Percentiles rank a stretch among this genome's conserved stretches.
Evolutionary conservation across 2,113 vertebrate species (phyloP).

Genomic region (Archilochus colubris): DNA sequence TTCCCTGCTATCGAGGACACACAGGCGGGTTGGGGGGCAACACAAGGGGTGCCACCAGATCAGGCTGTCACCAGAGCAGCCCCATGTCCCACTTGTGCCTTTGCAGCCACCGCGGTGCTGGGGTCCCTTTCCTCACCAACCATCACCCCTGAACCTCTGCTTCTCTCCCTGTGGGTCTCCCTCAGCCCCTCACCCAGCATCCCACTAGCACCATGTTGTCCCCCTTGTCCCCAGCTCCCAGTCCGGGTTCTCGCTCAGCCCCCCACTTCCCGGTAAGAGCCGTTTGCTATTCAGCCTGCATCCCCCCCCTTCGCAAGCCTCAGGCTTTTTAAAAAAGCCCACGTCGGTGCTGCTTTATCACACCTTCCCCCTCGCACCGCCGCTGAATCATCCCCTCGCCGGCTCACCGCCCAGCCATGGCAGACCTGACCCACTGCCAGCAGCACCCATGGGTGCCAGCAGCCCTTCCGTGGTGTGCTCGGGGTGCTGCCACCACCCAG

Average conservation of each 20-base stretch:
- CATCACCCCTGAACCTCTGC: accelerated
- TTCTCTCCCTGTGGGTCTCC: neutral
- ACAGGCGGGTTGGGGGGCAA: accelerated
- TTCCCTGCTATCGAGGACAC: accelerated
- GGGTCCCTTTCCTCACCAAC: neutral
- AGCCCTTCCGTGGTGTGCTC: accelerated
- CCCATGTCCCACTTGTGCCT: accelerated
- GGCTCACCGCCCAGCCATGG: accelerated
- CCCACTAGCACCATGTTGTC: accelerated
- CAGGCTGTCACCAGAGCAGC: accelerated
- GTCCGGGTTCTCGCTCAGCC: neutral
- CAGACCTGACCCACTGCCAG: neutral
- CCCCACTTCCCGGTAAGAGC: neutral
- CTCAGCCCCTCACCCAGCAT: neutral
- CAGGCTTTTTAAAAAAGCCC: neutral
- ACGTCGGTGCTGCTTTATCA: neutral
- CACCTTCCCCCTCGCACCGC: neutral
- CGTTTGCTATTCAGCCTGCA: neutral
- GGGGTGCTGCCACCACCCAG: accelerated
- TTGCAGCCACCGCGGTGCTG: accelerated
- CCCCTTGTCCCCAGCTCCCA: no score
- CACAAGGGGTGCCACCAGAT: accelerated
- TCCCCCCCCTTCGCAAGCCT: neutral
- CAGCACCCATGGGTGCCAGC: neutral
- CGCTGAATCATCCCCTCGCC: neutral